These are phyloP conservation scores for Halotydeus destructor DNA, from an alignment of 1,140 invertebrate species.

Conservation along the genomic window DNA sequence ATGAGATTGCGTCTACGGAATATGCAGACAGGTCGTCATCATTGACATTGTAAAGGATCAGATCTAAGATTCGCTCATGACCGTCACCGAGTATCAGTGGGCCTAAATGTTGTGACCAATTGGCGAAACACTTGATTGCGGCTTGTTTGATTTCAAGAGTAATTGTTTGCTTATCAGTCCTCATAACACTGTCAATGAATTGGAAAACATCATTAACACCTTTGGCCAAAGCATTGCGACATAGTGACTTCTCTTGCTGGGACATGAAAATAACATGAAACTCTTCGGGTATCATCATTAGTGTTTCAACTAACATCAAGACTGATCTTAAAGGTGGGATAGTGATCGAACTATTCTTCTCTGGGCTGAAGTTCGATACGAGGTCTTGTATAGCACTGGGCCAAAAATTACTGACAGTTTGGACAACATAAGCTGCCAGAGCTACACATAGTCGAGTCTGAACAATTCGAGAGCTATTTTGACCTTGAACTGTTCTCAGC, in stretches of 20 bases:
- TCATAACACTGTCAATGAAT: constrained; percentile 13
- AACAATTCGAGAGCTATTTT: constrained; percentile 44
- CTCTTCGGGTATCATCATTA: constrained; percentile 59
- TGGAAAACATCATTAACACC: constrained; percentile 19
- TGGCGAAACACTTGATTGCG: constrained; percentile 35
- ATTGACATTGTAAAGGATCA: constrained; percentile 25
- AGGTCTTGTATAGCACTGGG: constrained; percentile 39
- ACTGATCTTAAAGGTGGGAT: constrained; percentile 27
- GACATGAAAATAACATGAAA: constrained; percentile 31
- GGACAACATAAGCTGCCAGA: constrained; percentile 41
- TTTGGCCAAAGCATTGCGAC: constrained; percentile 28
- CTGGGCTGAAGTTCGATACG: constrained; percentile 37
- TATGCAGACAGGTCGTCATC: constrained; percentile 32
- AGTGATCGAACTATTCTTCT: constrained; percentile 26
- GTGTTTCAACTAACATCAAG: constrained; percentile 42
- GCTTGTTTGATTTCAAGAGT: constrained; percentile 21
- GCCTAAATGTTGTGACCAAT: constrained; percentile 36
- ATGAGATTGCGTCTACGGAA: constrained; percentile 35
- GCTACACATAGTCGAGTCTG: constrained; percentile 63
- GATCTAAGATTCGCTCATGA: constrained; percentile 21
- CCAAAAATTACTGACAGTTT: constrained; percentile 38
- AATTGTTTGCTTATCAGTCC: constrained; percentile 16
- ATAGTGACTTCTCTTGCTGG: constrained; percentile 24
- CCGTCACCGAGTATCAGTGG: constrained; percentile 15
- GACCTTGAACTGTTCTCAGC: constrained; percentile 43